Evolutionary conservation across 2,113 vertebrate species (phyloP), one percentile per base, ranked within the genome.

Genomic region (Leptobrachium ailaonicum): DNA sequence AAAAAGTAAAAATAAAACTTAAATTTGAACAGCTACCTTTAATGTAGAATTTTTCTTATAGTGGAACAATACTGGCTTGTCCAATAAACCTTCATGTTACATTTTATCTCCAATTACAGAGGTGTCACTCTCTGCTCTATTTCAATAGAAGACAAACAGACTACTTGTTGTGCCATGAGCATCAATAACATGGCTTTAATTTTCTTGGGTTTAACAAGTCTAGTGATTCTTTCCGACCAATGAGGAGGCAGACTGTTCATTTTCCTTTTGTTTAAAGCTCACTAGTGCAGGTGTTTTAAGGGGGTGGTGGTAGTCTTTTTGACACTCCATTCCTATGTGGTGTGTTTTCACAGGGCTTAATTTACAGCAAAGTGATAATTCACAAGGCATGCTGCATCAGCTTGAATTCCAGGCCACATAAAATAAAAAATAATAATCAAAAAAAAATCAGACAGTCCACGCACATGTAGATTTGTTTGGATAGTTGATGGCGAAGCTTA

Each of bases 401-500:
- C 40, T 56, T 11, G 53, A 2, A 45, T 50, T 41, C 74, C 63
- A 66, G 74, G 8, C 4, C 53, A 76, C n/a, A 76, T 9, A 45
- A 41, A 32, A 76, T 32, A 32, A 32, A 32, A 32, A 32, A 32
- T 70, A 41, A 5, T 56, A 3, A 12, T 41, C 6, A 10, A 43
- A 42, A 10, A 43, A 42, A 3, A 41, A 58, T 81, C 44, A 92
- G 73, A 92, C 85, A 86, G 93, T 94, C 93, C 97, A 95, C 76
- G 95, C 91, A 89, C 88, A 91, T 76, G 98, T 99, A 40, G 96
- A 97, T 93, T 96, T 98, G 93, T 98, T 99, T 11, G 96, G 94
- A 82, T 98, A 98, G 94, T 95, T 95, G 93, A 99, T 98, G 82
- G 98, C 96, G 90, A 98, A 93, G 90, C 97, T 98, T 93, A 99